These are phyloP conservation scores for Xestia c-nigrum DNA, from an alignment of 2,888 invertebrate species.

Conservation along the genomic window DNA sequence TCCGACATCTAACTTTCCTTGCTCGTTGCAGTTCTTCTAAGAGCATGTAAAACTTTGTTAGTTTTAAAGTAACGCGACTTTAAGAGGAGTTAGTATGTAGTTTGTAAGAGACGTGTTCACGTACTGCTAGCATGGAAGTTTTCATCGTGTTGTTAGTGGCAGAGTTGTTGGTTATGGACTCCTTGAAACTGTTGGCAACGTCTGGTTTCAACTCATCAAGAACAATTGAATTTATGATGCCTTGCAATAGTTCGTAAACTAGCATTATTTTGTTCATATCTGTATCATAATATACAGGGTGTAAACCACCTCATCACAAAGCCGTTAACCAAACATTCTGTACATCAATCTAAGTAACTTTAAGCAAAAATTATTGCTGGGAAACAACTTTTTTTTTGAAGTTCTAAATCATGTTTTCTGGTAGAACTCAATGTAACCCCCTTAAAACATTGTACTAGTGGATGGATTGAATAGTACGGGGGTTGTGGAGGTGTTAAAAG, in stretches of 20 bases:
- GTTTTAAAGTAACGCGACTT: constrained; percentile 28
- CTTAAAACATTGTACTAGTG: too few species aligned
- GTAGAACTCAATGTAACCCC: too few species aligned
- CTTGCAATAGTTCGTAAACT: background rate
- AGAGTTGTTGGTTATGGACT: constrained; percentile 21
- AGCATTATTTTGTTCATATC: background rate
- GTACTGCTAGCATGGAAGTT: constrained; percentile 15
- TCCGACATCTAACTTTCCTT: constrained; percentile 13
- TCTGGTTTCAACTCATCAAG: constrained; percentile 20
- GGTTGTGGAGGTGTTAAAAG: too few species aligned
- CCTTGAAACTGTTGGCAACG: constrained; percentile 7
- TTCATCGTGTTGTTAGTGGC: constrained; percentile 14
- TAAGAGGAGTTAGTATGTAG: constrained; percentile 19
- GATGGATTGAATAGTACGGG: too few species aligned
- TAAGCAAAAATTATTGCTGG: too few species aligned
- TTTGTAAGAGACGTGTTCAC: constrained; percentile 16
- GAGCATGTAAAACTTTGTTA: constrained; percentile 33
- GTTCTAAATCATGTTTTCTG: too few species aligned
- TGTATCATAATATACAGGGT: too few species aligned
- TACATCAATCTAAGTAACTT: too few species aligned
- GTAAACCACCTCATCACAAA: too few species aligned
- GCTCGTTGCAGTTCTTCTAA: constrained; percentile 25
- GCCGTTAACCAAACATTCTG: too few species aligned
- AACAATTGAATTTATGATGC: background rate
- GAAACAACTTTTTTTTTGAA: too few species aligned